Evolutionary conservation across 2,888 invertebrate genomes (phyloP), one percentile per base, ranked within the genome.

Genomic region (Plutella xylostella): DNA sequence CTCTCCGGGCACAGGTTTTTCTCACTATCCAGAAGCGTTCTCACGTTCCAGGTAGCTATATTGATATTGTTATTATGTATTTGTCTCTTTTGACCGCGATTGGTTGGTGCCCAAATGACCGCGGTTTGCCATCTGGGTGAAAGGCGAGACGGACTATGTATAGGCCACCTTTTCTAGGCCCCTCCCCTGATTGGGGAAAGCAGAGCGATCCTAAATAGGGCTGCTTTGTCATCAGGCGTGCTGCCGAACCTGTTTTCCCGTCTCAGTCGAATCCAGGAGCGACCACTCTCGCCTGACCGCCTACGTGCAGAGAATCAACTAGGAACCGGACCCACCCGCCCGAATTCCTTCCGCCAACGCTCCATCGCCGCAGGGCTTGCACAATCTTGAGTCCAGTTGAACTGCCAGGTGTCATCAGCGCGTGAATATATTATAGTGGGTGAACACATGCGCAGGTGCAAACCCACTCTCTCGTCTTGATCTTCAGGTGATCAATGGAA

Each of bases 281-380:
- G 55, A 53, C 55, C 55, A 53, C 44, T 45, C n/a, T n/a, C n/a
- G n/a, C n/a, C n/a, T n/a, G n/a, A n/a, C n/a, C 42, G 53, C 52
- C 53, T 48, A 51, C 45, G 52, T 54, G 53, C 53, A 50, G 51
- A 46, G 44, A 31, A 21, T 17, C 49, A 52, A 42, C 53, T 55
- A 51, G 38, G 46, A 42, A 34, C 35, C 39, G 15, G 45, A 42
- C 39, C 45, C 46, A 53, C 49, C 50, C 14, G 34, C 20, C 43
- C 25, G 22, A 35, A 37, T 34, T 39, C 47, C 50, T 47, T 45
- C 48, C 45, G 45, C 48, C 51, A 48, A 22, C 43, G 17, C 48
- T 45, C 47, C 48, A 46, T 47, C 46, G 48, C 52, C 51, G 38
- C 31, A 48, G 49, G 51, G 22, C 49, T 49, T 52, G 40, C 12